A percentile compares a stretch with the other conserved stretches of the same genome.
phyloP scores from a whole-genome alignment of 2,113 vertebrate genomes.

The Perca fluviatilis region DNA sequence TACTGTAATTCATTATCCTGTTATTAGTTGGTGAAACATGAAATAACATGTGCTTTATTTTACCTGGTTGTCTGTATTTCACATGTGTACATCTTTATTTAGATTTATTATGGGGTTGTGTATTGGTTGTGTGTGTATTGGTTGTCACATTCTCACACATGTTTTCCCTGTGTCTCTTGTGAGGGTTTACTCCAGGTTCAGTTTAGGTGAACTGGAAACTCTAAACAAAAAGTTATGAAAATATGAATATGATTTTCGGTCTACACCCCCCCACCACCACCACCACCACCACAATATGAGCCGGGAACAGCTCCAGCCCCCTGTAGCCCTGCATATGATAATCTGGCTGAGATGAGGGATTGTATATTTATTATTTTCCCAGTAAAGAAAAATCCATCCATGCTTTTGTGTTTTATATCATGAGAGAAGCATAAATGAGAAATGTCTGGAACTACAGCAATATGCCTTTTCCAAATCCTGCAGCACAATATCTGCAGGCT shows the following conservation, averaged over 20 bases:
- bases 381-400: background rate
- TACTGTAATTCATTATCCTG: conserved; percentile 28
- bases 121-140: background rate
- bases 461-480: conserved; percentile 2
- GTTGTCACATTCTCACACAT: too few relatives aligned
- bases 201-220: background rate
- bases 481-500: conserved; percentile 28
- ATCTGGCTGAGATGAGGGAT: background rate
- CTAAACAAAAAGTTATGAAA: conserved; percentile 15
- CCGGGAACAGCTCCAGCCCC: background rate
- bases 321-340: background rate
- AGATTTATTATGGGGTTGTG: background rate
- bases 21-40: background rate
- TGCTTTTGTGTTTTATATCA: conserved; percentile 1
- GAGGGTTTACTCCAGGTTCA: background rate
- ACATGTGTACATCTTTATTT: background rate
- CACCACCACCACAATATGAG: background rate
- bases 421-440: conserved; percentile 15
- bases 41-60: background rate
- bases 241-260: conserved; percentile 7
- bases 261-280: too few relatives aligned
- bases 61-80: background rate
- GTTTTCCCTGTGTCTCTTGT: background rate
- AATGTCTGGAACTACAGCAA: conserved; percentile 11
- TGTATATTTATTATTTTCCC: conserved; percentile 31